Percentiles rank a stretch among this genome's conserved stretches.
Evolutionary conservation across 92 coral and sea anemone genomes (phyloP).

Genomic region (Micromussa lordhowensis): DNA sequence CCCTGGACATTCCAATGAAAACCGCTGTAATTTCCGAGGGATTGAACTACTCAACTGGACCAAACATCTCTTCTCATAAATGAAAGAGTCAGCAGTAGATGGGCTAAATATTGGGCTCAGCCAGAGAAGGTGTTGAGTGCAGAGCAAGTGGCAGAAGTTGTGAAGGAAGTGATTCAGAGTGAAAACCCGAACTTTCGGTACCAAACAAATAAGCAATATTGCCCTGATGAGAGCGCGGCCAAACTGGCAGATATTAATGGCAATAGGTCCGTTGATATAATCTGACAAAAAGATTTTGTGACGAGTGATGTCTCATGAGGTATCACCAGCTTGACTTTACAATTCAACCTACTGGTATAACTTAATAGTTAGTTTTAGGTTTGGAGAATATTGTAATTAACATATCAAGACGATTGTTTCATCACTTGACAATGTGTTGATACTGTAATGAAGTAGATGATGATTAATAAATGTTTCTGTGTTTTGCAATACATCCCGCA

Average conservation of each 20-base stretch:
- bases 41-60: slow-evolving; percentile 55
- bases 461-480: too few species aligned
- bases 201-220: slow-evolving; percentile 77
- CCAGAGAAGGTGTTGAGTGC: slow-evolving; percentile 39
- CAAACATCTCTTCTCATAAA: slow-evolving; percentile 73
- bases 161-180: slow-evolving; percentile 69
- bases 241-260: slow-evolving; percentile 89
- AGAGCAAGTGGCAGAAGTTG: slow-evolving; percentile 80
- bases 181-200: slow-evolving; percentile 87
- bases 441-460: too few species aligned
- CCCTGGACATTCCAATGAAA: slow-evolving; percentile 39
- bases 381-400: not conserved
- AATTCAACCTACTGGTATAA: not conserved
- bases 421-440: too few species aligned
- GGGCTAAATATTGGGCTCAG: slow-evolving; percentile 17
- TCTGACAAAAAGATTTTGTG: slow-evolving; percentile 73
- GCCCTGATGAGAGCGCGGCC: slow-evolving; percentile 61
- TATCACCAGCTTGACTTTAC: not conserved
- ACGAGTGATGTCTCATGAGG: not conserved
- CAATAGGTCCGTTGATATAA: slow-evolving; percentile 57
- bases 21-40: not conserved
- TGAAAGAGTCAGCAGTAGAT: slow-evolving; percentile 34
- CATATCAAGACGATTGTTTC: too few species aligned
- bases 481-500: too few species aligned
- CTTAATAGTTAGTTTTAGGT: not conserved